Base-by-base conservation (phyloP, 2,888 invertebrate genomes). In the Drosophila dives region DNA sequence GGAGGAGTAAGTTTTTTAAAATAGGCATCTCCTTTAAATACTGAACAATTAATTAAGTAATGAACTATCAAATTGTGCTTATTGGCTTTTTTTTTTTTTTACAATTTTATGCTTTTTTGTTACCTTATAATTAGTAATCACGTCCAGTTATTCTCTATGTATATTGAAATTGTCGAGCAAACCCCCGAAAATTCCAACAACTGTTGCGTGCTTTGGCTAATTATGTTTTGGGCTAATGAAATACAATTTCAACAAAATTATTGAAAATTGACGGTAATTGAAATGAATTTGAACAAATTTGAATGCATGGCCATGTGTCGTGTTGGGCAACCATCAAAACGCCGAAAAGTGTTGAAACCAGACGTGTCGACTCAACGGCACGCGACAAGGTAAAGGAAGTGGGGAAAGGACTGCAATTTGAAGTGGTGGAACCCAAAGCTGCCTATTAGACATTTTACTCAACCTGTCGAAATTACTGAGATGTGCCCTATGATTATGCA, bases 211-310 rank as follows among this genome's bases (percentile, higher is more conserved):
- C 66, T 51, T 26, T 1, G 42, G 17, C 38, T 83, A 82, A 79
- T 81, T 89, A 77, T 74, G 67, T 53, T 38, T 65, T 50, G 23
- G 48, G 20, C 61, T 89, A 90, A 86, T 86, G 64, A 69, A 86
- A 90, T 86, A 82, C 89, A 90, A 86, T 90, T 89, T 84, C 60
- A 59, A 50, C 55, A 80, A 90, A 89, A 86, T 90, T 86, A 90
- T 90, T 90, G 87, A 86, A 89, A 86, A 90, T 86, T 86, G 87
- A 80, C 74, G 85, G 85, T 90, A 90, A 87, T 89, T 87, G 87
- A 89, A 90, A 90, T 87, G 78, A 82, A 90, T 90, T 89, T 82
- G 77, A 80, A 83, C 89, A 90, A 90, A 89, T 86, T 90, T 81
- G 78, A 81, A 73, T 89, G 87, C 81, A 80, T 64, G 90, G 59